Evolutionary conservation across 2,113 vertebrate species (phyloP).

Genomic region (Entelurus aequoreus): DNA sequence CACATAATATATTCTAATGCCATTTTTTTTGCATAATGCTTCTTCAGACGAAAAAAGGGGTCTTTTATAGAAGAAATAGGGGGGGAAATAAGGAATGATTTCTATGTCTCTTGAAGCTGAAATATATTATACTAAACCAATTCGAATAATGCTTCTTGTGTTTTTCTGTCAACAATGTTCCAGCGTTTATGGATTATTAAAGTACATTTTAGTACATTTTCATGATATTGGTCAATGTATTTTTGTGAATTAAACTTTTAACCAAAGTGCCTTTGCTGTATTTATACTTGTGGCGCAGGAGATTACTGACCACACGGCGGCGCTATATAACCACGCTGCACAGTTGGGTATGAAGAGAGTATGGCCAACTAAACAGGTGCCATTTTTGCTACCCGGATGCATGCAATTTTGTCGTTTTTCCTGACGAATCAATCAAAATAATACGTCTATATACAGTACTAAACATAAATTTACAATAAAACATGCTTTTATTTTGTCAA

Average conservation of each 20-base stretch:
- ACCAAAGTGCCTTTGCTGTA: slow-evolving; percentile 61
- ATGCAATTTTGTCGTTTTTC: too few species aligned
- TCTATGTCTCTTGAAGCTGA: slow-evolving; percentile 98
- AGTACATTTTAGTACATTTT: slow-evolving; percentile 97
- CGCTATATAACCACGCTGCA: neutral
- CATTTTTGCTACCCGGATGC: too few species aligned
- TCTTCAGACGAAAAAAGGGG: slow-evolving; percentile 79
- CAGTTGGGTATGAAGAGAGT: too few species aligned
- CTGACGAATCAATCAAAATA: too few species aligned
- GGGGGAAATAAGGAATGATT: slow-evolving; percentile 86
- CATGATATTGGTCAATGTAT: slow-evolving; percentile 80
- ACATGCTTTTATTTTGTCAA: too few species aligned
- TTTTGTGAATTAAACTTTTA: slow-evolving; percentile 72
- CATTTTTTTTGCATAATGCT: slow-evolving; percentile 83
- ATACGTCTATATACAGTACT: too few species aligned
- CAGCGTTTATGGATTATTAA: slow-evolving; percentile 99
- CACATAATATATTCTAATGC: slow-evolving; percentile 89
- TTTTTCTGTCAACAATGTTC: slow-evolving; percentile 96
- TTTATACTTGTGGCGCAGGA: neutral
- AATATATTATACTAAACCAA: slow-evolving; percentile 99
- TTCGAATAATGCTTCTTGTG: slow-evolving; percentile 97
- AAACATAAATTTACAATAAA: too few species aligned
- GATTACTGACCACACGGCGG: neutral
- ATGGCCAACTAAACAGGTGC: too few species aligned
- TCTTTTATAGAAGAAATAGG: slow-evolving; percentile 89